Conservation (phyloP, 2,888 invertebrate species). For the Diaprepes abbreviatus region DNA sequence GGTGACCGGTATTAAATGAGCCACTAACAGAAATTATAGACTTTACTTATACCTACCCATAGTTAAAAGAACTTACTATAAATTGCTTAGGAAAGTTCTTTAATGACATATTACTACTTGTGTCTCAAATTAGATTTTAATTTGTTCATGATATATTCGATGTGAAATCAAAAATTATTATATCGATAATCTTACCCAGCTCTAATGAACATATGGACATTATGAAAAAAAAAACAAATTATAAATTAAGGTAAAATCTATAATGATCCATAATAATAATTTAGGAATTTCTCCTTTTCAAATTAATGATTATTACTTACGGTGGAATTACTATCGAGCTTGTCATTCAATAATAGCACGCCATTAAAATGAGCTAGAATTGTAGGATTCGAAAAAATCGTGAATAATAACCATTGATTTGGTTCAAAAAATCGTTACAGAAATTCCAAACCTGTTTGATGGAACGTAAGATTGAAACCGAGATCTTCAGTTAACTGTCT, state of each 20-base stretch:
- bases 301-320: background rate
- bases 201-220: background rate
- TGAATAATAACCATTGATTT: background rate
- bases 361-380: background rate
- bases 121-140: too few relatives aligned
- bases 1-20: too few relatives aligned
- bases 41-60: too few relatives aligned
- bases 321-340: background rate
- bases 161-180: background rate
- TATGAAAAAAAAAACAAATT: background rate
- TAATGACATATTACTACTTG: too few relatives aligned
- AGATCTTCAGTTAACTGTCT: background rate
- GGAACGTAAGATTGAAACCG: background rate
- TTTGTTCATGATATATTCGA: background rate
- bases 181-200: background rate
- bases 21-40: too few relatives aligned
- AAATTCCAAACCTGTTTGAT: slow-evolving; percentile 8
- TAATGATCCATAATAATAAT: background rate
- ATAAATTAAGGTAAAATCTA: background rate
- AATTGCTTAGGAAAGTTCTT: too few relatives aligned
- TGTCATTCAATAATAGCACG: background rate
- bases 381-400: background rate
- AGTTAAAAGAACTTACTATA: too few relatives aligned
- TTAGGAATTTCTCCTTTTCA: background rate
- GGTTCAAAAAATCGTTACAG: background rate